Evolutionary conservation across 2,113 vertebrate genomes (phyloP).

Genomic region (Ptychochromis oligacanthus): DNA sequence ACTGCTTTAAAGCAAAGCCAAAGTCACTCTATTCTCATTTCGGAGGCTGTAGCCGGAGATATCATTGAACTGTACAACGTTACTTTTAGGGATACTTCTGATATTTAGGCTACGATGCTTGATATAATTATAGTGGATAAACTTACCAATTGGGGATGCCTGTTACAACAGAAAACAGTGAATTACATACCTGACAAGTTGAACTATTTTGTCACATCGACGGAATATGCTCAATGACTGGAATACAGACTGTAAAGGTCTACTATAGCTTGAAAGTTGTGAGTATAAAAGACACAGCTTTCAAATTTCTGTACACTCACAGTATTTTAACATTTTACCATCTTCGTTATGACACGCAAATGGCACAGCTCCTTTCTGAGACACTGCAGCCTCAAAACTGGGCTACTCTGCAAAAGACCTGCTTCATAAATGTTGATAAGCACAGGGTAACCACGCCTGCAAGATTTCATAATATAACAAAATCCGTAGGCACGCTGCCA

Average conservation of each 20-base stretch:
- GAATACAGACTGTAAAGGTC: background rate
- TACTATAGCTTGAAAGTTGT: background rate
- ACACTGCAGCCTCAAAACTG: background rate
- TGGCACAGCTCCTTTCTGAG: background rate
- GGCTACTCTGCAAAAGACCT: background rate
- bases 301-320: background rate
- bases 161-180: background rate
- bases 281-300: background rate
- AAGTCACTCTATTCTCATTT: background rate
- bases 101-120: background rate
- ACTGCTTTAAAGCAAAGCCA: background rate
- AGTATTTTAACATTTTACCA: background rate
- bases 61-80: background rate
- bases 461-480: background rate
- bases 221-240: background rate
- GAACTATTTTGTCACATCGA: background rate
- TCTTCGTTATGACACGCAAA: background rate
- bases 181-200: background rate
- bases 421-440: constrained; percentile 1
- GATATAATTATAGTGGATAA: background rate
- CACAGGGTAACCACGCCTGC: background rate
- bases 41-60: background rate
- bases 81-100: background rate
- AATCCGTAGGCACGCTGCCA: accelerated
- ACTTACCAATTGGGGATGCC: background rate